Evolutionary conservation across 2,113 vertebrate species (phyloP).

Genomic region (Muntiacus muntjak): DNA sequence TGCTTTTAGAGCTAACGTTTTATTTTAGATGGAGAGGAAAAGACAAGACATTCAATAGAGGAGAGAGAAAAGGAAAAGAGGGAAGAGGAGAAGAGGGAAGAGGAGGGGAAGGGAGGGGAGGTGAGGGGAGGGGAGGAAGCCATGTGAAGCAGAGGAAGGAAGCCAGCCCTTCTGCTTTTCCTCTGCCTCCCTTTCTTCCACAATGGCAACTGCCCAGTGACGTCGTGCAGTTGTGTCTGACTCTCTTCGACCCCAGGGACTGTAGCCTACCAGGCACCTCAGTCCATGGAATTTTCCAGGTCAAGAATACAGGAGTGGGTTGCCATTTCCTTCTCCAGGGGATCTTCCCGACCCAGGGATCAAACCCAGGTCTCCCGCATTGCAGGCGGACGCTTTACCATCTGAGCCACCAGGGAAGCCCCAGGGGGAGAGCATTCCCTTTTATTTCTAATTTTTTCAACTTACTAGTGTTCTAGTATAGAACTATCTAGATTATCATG

Average conservation of each 20-base stretch:
- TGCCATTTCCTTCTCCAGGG: not conserved
- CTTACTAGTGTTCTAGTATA: not conserved
- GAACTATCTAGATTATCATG: not conserved
- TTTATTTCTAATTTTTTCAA: not conserved
- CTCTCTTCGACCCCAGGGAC: not conserved
- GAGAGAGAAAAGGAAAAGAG: too few relatives aligned
- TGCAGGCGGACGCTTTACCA: not conserved
- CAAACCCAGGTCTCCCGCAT: fast-evolving
- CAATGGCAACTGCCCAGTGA: not conserved
- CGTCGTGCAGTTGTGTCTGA: not conserved
- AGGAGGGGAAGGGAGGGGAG: too few relatives aligned
- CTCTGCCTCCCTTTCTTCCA: too few relatives aligned
- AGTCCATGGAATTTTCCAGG: not conserved
- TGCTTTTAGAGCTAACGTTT: not conserved
- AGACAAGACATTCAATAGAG: not conserved
- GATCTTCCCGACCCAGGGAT: not conserved
- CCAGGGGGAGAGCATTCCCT: not conserved
- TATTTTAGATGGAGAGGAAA: not conserved
- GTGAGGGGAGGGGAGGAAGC: too few relatives aligned
- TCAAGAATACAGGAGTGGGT: not conserved
- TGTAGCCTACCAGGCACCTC: not conserved
- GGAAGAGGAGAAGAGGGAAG: too few relatives aligned
- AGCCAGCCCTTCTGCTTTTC: not conserved
- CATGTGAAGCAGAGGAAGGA: not conserved
- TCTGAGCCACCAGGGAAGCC: not conserved